A percentile compares a stretch with the other conserved stretches of the same genome.
Conservation (phyloP, 53 echinoderm and acorn worm genomes). For the Stichopus horrens region DNA sequence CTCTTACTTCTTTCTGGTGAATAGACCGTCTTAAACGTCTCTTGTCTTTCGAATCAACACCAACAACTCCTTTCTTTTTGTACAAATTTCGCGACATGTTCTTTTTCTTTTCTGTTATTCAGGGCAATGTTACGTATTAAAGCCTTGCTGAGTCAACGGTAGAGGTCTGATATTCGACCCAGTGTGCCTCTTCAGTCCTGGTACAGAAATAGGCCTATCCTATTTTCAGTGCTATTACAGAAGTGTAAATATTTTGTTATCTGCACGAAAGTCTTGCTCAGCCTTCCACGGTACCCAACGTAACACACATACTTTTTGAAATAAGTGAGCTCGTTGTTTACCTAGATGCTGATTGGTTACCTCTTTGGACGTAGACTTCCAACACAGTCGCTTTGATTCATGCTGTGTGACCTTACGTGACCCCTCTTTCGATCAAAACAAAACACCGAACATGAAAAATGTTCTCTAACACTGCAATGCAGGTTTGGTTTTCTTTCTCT, state of each 20-base stretch:
- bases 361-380: background rate
- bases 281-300: too few species aligned
- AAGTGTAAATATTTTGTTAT: too few species aligned
- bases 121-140: too few species aligned
- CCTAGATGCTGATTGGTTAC: background rate
- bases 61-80: constrained; percentile 32
- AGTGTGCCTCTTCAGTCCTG: too few species aligned
- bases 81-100: constrained; percentile 33
- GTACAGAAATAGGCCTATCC: too few species aligned
- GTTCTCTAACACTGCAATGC: constrained; percentile 40
- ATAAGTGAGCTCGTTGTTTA: background rate
- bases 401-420: background rate
- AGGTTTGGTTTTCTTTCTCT: background rate
- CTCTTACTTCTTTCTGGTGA: constrained; percentile 40
- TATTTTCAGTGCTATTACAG: too few species aligned
- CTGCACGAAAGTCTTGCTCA: too few species aligned
- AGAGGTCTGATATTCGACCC: too few species aligned
- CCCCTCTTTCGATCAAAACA: background rate
- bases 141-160: too few species aligned
- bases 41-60: constrained; percentile 38
- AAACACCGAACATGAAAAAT: constrained; percentile 23
- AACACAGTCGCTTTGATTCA: background rate
- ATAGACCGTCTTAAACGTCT: constrained; percentile 35
- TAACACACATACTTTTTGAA: background rate
- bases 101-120: background rate